A percentile compares a stretch with the other conserved stretches of the same genome.
Conservation (phyloP, 2,888 invertebrate species). For the Epinotia bilunana region DNA sequence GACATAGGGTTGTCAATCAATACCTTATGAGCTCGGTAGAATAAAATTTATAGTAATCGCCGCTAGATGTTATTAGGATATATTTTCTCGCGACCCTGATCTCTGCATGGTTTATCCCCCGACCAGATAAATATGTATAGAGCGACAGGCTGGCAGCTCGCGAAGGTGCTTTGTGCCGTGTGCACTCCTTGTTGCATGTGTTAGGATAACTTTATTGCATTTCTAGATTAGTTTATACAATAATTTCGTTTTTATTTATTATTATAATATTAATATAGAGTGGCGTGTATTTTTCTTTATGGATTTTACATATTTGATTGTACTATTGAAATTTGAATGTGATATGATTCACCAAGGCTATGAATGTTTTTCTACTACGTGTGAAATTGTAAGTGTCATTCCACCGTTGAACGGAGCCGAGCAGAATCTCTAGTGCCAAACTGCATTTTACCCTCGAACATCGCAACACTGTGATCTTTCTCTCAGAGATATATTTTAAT, state of each 20-base stretch:
- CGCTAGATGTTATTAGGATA: constrained; percentile 66
- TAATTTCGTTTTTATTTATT: constrained; percentile 79
- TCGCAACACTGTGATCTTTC: constrained; percentile 73
- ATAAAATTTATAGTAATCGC: constrained; percentile 70
- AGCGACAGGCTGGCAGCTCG: constrained; percentile 48
- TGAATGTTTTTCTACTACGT: constrained; percentile 63
- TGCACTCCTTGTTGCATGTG: constrained; percentile 76
- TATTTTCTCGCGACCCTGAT: constrained; percentile 59
- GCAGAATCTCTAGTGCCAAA: constrained; percentile 81
- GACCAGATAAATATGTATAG: constrained; percentile 77
- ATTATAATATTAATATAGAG: constrained; percentile 72
- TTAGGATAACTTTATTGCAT: constrained; percentile 78
- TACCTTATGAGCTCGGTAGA: constrained; percentile 61
- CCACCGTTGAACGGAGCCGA: constrained; percentile 52
- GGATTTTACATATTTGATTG: constrained; percentile 74
- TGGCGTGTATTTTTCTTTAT: constrained; percentile 79
- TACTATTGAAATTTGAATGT: constrained; percentile 80
- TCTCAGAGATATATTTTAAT: constrained; percentile 64
- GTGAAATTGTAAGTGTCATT: constrained; percentile 66
- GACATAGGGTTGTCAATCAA: constrained; percentile 55
- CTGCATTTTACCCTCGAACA: constrained; percentile 68
- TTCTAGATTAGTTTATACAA: constrained; percentile 80
- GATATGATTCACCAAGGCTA: constrained; percentile 81
- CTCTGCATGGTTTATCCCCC: constrained; percentile 78
- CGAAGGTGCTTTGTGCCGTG: constrained; percentile 73